Evolutionary conservation across 2,113 vertebrate species (phyloP).

Genomic region (Danionella cerebrum): DNA sequence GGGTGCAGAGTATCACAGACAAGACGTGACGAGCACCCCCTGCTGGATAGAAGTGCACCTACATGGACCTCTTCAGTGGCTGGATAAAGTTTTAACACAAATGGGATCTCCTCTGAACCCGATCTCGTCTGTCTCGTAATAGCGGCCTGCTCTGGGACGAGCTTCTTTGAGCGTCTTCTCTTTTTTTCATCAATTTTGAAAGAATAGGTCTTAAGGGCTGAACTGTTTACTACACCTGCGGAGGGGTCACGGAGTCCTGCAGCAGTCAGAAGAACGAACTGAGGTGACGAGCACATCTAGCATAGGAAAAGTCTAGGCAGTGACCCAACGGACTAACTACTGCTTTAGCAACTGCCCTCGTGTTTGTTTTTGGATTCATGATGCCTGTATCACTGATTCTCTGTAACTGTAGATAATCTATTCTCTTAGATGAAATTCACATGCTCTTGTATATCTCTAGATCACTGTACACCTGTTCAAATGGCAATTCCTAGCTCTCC

Average conservation of each 20-base stretch:
- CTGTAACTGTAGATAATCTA: slow-evolving; percentile 45
- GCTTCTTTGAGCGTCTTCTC: slow-evolving; percentile 21
- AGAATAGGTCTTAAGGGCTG: slow-evolving; percentile 63
- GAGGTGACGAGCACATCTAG: slow-evolving; percentile 36
- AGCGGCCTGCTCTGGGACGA: slow-evolving; percentile 46
- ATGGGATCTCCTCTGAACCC: slow-evolving; percentile 97
- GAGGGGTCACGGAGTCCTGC: slow-evolving; percentile 49
- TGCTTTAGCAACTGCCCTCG: slow-evolving; percentile 44
- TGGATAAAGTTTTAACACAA: slow-evolving; percentile 98
- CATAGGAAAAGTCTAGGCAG: slow-evolving; percentile 42
- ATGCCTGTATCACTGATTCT: slow-evolving; percentile 44
- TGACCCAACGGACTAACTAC: slow-evolving; percentile 54
- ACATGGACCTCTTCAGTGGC: slow-evolving; percentile 93
- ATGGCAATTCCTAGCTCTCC: slow-evolving; percentile 45
- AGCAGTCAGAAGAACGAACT: slow-evolving; percentile 42
- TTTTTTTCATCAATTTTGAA: slow-evolving; percentile 47
- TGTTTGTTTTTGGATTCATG: slow-evolving; percentile 46
- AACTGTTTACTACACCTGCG: slow-evolving; percentile 71
- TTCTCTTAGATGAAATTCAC: slow-evolving; percentile 53
- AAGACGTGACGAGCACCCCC: slow-evolving; percentile 95
- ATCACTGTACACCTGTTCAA: slow-evolving; percentile 45
- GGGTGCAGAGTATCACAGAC: slow-evolving; percentile 94
- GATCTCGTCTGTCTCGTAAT: slow-evolving; percentile 97
- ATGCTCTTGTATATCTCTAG: slow-evolving; percentile 43
- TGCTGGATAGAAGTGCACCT: slow-evolving; percentile 99